Evolutionary conservation across 2,797 vertebrate species (phyloP), one percentile per base, ranked within the genome.

Genomic region (Brachyalestes nurse): DNA sequence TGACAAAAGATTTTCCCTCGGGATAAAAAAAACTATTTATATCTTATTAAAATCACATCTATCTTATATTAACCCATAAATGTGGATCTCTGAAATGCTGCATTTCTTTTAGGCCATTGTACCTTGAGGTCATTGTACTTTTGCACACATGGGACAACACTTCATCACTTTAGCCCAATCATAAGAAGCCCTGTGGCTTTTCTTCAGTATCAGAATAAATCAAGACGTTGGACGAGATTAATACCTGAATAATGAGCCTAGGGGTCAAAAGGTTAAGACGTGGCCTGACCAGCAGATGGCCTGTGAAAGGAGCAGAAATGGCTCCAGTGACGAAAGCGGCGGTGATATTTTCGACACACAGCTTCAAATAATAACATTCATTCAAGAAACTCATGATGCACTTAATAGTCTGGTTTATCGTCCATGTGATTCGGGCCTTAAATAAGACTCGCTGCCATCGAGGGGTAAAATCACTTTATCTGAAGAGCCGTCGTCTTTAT

Each of bases 231-330:
- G 13, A 19, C 9, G 23, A 40, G 28, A 38, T 65, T 38, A 65
- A 38, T 38, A 40, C 14, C 62, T 16, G 6, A 65, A 38, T 40
- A 40, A 65, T 40, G 40, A 65, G 38, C 62, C 34, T 1, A 9
- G 62, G 62, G 62, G 38, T 65, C 62, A 65, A 40, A 17, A 65
- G 28, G 62, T 65, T 65, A 65, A 38, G 62, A 19, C 28, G 17
- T 53, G 69, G 47, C 69, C 25, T 8, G 25, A 28, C 13, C 25
- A 53, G 25, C 69, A 71, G 47, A 71, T 71, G 69, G 67, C 4
- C 67, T 25, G 40, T 66, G 38, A 17, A 47, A 12, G 8, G 40
- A 47, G 66, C 21, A 6, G 42, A 28, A 12, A 17, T 70, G 45
- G 21, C 13, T 12, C 21, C 8, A 16, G 49, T 51, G 67, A 42